A percentile compares a stretch with the other conserved stretches of the same genome.
phyloP scores from a whole-genome alignment of 2,888 invertebrate genomes.

The Quadriops clusia region DNA sequence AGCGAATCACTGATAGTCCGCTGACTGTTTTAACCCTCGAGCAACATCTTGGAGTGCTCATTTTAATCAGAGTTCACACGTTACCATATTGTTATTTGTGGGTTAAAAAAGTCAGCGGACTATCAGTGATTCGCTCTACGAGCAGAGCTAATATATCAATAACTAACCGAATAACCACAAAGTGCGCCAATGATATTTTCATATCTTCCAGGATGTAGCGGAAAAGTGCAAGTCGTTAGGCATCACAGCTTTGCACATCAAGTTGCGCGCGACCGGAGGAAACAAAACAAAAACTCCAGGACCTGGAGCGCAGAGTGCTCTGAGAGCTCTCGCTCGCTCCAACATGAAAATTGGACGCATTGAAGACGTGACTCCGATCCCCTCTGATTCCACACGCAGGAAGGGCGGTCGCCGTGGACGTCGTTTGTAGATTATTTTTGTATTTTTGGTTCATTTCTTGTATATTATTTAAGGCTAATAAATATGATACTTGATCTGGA shows the following conservation, averaged over 20 bases:
- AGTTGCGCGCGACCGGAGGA: constrained; percentile 95
- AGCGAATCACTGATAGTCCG: too few species aligned
- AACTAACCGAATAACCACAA: too few species aligned
- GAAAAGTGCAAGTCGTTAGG: constrained; percentile 96
- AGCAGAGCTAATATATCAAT: too few species aligned
- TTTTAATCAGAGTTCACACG: too few species aligned
- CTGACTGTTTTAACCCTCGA: too few species aligned
- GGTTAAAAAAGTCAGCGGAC: too few species aligned
- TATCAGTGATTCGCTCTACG: too few species aligned
- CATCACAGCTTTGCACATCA: constrained; percentile 96
- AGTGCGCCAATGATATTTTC: constrained; percentile 6
- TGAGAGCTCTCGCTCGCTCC: constrained; percentile 94
- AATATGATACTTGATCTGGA: constrained; percentile 15
- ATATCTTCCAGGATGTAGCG: constrained; percentile 74
- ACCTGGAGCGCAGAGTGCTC: constrained; percentile 96
- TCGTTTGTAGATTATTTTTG: constrained; percentile 74
- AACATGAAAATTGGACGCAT: constrained; percentile 99
- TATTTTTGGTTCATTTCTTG: constrained; percentile 16
- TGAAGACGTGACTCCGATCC: constrained; percentile 99
- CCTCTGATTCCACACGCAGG: constrained; percentile 97
- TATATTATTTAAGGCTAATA: constrained; percentile 12
- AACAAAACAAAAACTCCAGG: constrained; percentile 98
- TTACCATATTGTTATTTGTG: too few species aligned
- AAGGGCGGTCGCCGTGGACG: constrained; percentile 99
- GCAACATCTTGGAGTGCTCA: too few species aligned